Conservation (phyloP, 2,888 invertebrate genomes). For the Ctena decussata region DNA sequence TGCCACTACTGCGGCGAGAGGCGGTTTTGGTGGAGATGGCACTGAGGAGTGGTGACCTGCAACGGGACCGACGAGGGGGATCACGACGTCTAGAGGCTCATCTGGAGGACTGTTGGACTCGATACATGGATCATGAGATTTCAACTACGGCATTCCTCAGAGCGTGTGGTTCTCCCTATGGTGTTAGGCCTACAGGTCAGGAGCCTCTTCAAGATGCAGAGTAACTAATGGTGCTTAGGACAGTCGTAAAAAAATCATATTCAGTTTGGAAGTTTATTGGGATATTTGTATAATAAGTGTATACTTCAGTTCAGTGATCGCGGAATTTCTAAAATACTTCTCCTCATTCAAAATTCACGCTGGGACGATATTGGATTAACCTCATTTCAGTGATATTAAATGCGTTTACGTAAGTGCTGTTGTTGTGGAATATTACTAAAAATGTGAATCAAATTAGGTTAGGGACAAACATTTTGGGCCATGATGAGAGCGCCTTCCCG, state of each 20-base stretch:
- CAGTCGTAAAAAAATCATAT: no score
- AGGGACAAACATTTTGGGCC: neutral
- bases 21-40: neutral
- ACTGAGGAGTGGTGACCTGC: neutral
- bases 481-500: neutral
- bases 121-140: neutral
- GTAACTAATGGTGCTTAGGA: no score
- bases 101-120: neutral
- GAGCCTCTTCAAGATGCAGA: no score
- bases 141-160: neutral
- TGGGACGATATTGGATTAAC: neutral
- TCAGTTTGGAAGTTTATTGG: no score
- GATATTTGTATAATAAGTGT: neutral
- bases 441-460: neutral
- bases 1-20: neutral
- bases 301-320: neutral
- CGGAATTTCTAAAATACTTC: no score
- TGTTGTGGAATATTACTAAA: neutral
- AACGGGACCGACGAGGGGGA: neutral
- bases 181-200: neutral
- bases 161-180: neutral
- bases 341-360: no score
- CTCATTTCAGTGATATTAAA: no score
- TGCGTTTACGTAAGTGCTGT: no score
- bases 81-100: neutral